These are phyloP conservation scores for Enteromius afrohamiltoni DNA, from an alignment of 2,797 vertebrate genomes.

Conservation along the genomic window DNA sequence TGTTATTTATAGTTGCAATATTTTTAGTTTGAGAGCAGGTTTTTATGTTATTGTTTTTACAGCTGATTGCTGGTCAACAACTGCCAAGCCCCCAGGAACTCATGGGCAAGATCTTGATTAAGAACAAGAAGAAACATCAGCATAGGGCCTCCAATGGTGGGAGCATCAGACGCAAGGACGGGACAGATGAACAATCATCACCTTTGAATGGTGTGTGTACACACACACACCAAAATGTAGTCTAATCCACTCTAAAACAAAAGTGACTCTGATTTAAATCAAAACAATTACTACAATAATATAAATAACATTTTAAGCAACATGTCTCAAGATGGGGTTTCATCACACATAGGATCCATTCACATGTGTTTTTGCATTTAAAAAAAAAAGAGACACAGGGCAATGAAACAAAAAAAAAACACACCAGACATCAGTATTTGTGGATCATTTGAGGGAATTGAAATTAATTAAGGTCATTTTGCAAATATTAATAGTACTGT, in stretches of 20 bases:
- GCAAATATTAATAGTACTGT: neutral
- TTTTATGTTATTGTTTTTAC: slow-evolving; percentile 26
- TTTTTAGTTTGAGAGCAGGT: neutral
- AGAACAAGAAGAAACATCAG: slow-evolving; percentile 85
- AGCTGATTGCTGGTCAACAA: slow-evolving; percentile 79
- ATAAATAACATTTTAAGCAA: neutral
- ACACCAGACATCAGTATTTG: neutral
- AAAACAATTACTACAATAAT: neutral
- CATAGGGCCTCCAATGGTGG: slow-evolving; percentile 67
- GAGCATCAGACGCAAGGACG: slow-evolving; percentile 77
- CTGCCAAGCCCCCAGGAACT: slow-evolving; percentile 88
- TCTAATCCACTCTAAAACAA: neutral
- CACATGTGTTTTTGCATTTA: neutral
- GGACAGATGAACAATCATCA: slow-evolving; percentile 76
- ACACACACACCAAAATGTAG: neutral
- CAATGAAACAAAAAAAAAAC: neutral
- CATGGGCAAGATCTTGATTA: slow-evolving; percentile 89
- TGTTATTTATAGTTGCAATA: too few species aligned
- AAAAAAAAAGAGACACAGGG: neutral
- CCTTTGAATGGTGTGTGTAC: slow-evolving; percentile 72
- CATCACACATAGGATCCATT: neutral
- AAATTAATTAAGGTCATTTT: neutral
- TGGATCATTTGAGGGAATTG: neutral
- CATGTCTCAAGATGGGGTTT: neutral
- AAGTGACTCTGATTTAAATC: neutral